Evolutionary conservation across 2,888 invertebrate species (phyloP).

Genomic region (Acholoe squamosa): DNA sequence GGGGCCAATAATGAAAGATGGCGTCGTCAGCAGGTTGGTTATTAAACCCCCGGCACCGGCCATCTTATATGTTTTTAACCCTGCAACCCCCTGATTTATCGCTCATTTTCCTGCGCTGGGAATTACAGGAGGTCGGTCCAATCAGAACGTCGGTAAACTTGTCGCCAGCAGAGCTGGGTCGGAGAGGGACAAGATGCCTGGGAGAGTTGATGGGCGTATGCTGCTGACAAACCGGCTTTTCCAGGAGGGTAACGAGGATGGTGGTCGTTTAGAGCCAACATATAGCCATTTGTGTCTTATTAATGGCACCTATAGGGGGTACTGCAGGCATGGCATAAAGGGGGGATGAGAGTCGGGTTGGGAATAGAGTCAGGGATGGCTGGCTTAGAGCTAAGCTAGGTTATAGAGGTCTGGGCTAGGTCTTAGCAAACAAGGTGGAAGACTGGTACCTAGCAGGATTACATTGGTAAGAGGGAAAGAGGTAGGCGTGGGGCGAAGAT

Average conservation of each 20-base stretch:
- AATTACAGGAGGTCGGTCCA: neutral
- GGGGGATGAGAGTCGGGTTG: too few species aligned
- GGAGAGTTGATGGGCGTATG: neutral
- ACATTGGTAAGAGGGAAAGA: too few species aligned
- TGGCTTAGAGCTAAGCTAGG: too few species aligned
- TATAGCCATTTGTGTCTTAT: neutral
- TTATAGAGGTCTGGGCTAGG: too few species aligned
- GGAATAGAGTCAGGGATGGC: too few species aligned
- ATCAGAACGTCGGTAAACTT: neutral
- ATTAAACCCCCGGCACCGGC: neutral
- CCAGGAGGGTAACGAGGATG: neutral
- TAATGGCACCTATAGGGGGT: neutral
- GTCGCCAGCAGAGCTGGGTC: neutral
- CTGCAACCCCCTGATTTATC: neutral
- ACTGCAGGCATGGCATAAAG: too few species aligned
- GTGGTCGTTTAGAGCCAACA: neutral
- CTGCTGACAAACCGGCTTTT: neutral
- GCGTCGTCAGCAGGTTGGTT: neutral
- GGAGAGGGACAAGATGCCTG: neutral
- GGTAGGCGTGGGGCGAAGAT: too few species aligned
- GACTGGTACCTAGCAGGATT: too few species aligned
- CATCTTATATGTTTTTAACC: neutral
- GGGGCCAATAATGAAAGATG: slow-evolving; percentile 24
- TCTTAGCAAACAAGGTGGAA: too few species aligned
- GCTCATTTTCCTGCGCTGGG: slow-evolving; percentile 5